phyloP scores from a whole-genome alignment of 2,797 vertebrate species.

The Xiphophorus birchmanni region DNA sequence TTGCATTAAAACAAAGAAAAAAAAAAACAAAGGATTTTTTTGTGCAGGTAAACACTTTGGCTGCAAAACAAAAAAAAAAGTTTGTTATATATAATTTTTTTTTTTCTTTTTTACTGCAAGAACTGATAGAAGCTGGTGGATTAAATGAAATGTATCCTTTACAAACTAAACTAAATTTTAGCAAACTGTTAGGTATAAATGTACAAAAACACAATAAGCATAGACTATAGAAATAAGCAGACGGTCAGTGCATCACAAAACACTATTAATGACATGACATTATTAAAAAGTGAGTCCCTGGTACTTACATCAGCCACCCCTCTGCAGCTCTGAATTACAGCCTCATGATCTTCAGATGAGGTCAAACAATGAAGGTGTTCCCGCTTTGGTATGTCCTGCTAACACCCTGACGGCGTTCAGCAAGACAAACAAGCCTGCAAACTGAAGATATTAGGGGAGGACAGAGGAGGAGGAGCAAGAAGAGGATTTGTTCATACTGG shows the following conservation, averaged over 20 bases:
- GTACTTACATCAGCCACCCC: conserved; percentile 39
- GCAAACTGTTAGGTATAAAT: background rate
- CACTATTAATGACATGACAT: background rate
- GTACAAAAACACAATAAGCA: background rate
- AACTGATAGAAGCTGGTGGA: background rate
- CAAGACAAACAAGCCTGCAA: conserved; percentile 3
- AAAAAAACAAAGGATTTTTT: background rate
- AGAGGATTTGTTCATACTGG: background rate
- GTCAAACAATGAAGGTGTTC: background rate
- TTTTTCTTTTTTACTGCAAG: background rate
- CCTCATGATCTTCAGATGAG: background rate
- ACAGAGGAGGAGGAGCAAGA: conserved; percentile 8
- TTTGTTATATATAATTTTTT: too few species aligned
- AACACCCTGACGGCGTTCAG: conserved; percentile 22
- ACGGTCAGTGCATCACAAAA: background rate
- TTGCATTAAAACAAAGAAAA: background rate
- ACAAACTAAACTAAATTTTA: background rate
- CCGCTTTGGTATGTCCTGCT: conserved; percentile 3
- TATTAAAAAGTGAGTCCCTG: background rate
- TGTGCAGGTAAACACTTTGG: background rate
- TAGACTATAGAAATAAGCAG: background rate
- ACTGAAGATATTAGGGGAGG: background rate
- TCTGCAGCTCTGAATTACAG: conserved; percentile 8
- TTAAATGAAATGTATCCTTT: background rate
- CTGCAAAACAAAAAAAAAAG: too few species aligned